Percentiles rank a stretch among this genome's conserved stretches.
Evolutionary conservation across 2,797 vertebrate species (phyloP).

Genomic region (Liasis olivaceus): DNA sequence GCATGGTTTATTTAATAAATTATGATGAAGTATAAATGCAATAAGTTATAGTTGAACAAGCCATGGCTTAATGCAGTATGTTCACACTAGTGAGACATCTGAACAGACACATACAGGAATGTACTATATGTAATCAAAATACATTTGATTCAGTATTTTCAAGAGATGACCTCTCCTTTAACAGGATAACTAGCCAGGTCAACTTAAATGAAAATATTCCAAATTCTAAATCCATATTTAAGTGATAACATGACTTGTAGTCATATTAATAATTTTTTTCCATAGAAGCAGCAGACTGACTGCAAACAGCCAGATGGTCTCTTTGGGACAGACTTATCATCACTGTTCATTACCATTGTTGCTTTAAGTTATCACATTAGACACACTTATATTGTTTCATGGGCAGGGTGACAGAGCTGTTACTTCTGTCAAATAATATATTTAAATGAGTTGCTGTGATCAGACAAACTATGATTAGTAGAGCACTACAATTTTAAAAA

Average conservation of each 20-base stretch:
- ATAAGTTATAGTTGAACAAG: not conserved
- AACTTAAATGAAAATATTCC: not conserved
- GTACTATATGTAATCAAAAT: not conserved
- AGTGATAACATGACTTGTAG: not conserved
- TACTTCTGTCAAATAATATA: constrained; percentile 11
- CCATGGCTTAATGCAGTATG: not conserved
- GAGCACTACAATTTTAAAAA: not conserved
- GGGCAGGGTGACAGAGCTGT: constrained; percentile 6
- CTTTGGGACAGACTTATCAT: not conserved
- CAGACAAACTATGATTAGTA: not conserved
- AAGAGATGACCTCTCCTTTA: not conserved
- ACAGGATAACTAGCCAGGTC: not conserved
- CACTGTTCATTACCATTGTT: not conserved
- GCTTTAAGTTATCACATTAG: not conserved
- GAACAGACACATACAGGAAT: not conserved
- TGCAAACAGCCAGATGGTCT: not conserved
- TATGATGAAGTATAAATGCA: not conserved
- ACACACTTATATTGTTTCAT: constrained; percentile 10
- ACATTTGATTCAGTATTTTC: fast-evolving
- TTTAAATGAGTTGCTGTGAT: not conserved
- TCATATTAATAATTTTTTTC: not conserved
- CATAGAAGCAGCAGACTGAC: not conserved
- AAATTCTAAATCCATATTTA: not conserved
- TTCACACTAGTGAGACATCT: not conserved
- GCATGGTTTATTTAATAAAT: not conserved